A percentile compares a stretch with the other conserved stretches of the same genome.
phyloP scores from a whole-genome alignment of 2,888 invertebrate genomes.

The Tachina lurida region DNA sequence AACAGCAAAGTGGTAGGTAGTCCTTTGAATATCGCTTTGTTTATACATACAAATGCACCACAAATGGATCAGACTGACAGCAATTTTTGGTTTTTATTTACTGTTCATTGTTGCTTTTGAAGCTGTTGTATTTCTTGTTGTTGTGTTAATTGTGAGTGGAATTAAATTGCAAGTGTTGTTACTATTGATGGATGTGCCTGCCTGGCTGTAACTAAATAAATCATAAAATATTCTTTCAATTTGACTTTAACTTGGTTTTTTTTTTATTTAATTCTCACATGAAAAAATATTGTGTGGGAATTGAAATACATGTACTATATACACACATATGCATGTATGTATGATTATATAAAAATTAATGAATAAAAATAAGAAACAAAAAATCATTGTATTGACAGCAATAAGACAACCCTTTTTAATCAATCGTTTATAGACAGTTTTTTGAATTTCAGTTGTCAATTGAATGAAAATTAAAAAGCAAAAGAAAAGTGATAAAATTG shows the following conservation, averaged over 20 bases:
- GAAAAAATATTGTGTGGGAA: background rate
- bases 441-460: conserved; percentile 50
- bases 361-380: background rate
- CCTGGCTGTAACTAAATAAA: conserved; percentile 22
- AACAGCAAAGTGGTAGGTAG: too few relatives aligned
- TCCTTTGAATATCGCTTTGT: background rate
- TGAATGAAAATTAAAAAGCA: conserved; percentile 3
- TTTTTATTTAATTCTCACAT: conserved; percentile 21
- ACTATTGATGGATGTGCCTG: conserved; percentile 47
- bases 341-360: background rate
- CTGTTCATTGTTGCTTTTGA: conserved; percentile 12
- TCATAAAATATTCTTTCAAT: conserved; percentile 12
- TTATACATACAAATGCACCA: conserved; percentile 14
- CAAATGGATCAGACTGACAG: conserved; percentile 55
- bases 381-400: conserved; percentile 11
- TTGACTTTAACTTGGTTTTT: conserved; percentile 6
- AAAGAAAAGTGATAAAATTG: conserved; percentile 49
- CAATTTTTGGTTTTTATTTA: conserved; percentile 52
- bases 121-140: background rate
- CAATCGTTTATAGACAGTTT: conserved; percentile 55
- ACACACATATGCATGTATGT: too few relatives aligned
- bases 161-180: conserved; percentile 51
- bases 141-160: conserved; percentile 30
- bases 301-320: too few relatives aligned
- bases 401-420: conserved; percentile 50